phyloP scores from a whole-genome alignment of 1,140 invertebrate species.

The Panagrolaimus sp. region DNA sequence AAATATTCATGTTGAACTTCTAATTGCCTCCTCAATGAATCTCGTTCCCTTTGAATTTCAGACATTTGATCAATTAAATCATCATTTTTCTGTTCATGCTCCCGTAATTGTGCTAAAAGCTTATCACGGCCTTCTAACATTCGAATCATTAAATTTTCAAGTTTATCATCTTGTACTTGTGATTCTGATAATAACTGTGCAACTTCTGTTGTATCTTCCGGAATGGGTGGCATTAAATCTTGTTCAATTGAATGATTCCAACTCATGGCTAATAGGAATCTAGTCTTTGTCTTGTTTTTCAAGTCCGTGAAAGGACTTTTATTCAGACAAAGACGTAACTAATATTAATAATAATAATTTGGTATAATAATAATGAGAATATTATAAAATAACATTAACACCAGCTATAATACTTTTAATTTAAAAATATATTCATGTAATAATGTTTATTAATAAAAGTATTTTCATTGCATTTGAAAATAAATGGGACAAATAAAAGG shows the following conservation, averaged over 20 bases:
- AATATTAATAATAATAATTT: too few relatives aligned
- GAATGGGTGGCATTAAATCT: conserved; percentile 13
- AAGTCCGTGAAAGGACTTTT: too few relatives aligned
- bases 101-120: conserved; percentile 85
- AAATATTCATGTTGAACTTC: conserved; percentile 61
- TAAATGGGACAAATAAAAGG: too few relatives aligned
- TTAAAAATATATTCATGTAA: too few relatives aligned
- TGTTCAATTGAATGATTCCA: conserved; percentile 9
- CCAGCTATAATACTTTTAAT: too few relatives aligned
- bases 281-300: too few relatives aligned
- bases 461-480: too few relatives aligned
- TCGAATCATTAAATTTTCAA: conserved; percentile 98
- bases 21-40: conserved; percentile 60
- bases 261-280: neutral
- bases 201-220: neutral
- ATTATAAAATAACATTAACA: too few relatives aligned
- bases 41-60: conserved; percentile 61
- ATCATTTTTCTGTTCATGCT: conserved; percentile 70
- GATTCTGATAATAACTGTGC: neutral
- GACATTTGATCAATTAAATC: conserved; percentile 57
- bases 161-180: conserved; percentile 8
- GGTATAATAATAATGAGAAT: too few relatives aligned
- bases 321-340: too few relatives aligned
- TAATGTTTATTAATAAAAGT: too few relatives aligned
- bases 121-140: conserved; percentile 99